phyloP scores from a whole-genome alignment of 2,113 vertebrate species.

The Equus przewalskii region DNA sequence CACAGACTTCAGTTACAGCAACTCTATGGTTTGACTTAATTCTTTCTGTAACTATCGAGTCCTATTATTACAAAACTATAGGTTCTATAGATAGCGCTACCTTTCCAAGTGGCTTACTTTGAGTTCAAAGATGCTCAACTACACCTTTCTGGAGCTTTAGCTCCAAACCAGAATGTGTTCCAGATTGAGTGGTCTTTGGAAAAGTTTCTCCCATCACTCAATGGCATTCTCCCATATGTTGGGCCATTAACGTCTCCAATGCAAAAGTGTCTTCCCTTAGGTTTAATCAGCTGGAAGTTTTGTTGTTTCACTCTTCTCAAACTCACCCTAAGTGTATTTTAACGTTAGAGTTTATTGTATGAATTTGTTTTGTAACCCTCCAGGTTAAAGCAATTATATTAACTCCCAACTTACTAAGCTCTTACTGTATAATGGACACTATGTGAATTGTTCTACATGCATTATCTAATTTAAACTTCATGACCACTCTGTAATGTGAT shows the following conservation, averaged over 20 bases:
- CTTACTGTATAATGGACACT: not conserved
- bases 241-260: not conserved
- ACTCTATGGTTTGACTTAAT: not conserved
- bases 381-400: not conserved
- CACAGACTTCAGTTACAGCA: not conserved
- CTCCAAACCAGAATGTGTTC: not conserved
- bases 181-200: not conserved
- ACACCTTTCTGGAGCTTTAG: not conserved
- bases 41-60: not conserved
- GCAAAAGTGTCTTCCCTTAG: not conserved
- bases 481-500: not conserved
- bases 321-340: conserved; percentile 19
- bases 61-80: not conserved
- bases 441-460: not conserved
- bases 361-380: not conserved
- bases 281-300: not conserved
- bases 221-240: not conserved
- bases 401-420: not conserved
- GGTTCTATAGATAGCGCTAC: not conserved
- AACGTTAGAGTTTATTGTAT: not conserved
- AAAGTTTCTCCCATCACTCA: not conserved
- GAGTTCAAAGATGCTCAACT: not conserved
- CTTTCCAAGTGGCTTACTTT: not conserved
- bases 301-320: conserved; percentile 1
- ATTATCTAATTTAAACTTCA: not conserved